Percentiles rank a stretch among this genome's conserved stretches.
Conservation (phyloP, 2,888 invertebrate genomes). For the Sinohyriopsis cumingii region DNA sequence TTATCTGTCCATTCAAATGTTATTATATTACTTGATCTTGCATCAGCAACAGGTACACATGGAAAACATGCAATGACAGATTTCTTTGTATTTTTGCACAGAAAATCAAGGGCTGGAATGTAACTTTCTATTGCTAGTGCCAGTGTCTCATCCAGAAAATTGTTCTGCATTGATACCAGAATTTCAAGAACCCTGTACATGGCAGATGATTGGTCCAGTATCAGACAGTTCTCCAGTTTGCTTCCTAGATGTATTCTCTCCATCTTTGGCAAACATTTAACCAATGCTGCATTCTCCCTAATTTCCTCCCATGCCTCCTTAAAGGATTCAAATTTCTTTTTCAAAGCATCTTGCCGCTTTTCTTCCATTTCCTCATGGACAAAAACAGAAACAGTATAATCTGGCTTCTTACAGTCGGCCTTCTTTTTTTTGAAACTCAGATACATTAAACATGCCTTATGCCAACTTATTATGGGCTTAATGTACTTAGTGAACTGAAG, state of each 20-base stretch:
- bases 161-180: slow-evolving; percentile 34
- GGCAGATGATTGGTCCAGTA: slow-evolving; percentile 21
- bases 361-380: too few relatives aligned
- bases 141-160: slow-evolving; percentile 27
- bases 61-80: slow-evolving; percentile 2
- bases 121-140: slow-evolving; percentile 8
- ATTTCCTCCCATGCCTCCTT: too few relatives aligned
- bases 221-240: slow-evolving; percentile 15
- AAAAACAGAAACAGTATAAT: too few relatives aligned
- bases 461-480: slow-evolving; percentile 36
- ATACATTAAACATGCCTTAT: slow-evolving; percentile 23
- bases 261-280: too few relatives aligned
- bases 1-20: slow-evolving; percentile 17
- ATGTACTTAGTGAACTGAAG: slow-evolving; percentile 26
- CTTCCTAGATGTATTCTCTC: too few relatives aligned
- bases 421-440: slow-evolving; percentile 34
- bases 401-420: slow-evolving; percentile 19
- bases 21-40: slow-evolving; percentile 11
- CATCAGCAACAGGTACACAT: slow-evolving; percentile 19
- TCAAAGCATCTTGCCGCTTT: too few relatives aligned
- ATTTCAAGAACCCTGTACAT: slow-evolving; percentile 21
- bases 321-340: too few relatives aligned
- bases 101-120: neutral
- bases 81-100: too few relatives aligned
- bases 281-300: too few relatives aligned